A percentile compares a stretch with the other conserved stretches of the same genome.
Conservation (phyloP, 2,888 invertebrate species). For the Acanthococcus lagerstroemiae region DNA sequence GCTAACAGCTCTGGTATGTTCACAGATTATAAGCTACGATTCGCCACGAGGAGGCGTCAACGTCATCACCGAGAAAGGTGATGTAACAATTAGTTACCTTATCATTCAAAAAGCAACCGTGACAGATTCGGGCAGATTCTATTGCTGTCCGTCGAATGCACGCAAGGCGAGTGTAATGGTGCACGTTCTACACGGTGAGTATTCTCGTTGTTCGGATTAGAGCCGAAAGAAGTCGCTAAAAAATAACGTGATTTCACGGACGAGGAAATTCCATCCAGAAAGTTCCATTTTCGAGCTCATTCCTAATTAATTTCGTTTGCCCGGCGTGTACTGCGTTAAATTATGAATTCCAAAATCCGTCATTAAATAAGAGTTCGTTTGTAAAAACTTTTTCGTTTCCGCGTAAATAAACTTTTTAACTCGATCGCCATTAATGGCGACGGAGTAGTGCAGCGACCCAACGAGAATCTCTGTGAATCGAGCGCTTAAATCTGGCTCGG, state of each 20-base stretch:
- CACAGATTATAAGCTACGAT: conserved; percentile 81
- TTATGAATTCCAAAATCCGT: too few relatives aligned
- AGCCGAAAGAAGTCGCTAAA: neutral
- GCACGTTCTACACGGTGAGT: conserved; percentile 80
- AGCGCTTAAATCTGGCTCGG: too few relatives aligned
- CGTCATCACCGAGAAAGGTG: conserved; percentile 82
- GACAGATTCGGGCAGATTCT: conserved; percentile 81
- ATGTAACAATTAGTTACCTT: conserved; percentile 78
- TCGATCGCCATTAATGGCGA: too few relatives aligned
- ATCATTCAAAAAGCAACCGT: conserved; percentile 79
- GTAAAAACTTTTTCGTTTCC: too few relatives aligned
- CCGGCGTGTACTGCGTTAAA: too few relatives aligned
- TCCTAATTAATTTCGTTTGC: neutral
- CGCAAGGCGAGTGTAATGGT: conserved; percentile 81
- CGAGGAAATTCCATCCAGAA: neutral
- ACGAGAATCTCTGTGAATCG: too few relatives aligned
- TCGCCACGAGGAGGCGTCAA: conserved; percentile 78
- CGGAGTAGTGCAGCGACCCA: too few relatives aligned
- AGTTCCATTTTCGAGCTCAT: neutral
- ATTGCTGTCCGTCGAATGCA: conserved; percentile 84
- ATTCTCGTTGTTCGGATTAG: neutral
- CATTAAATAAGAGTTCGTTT: too few relatives aligned
- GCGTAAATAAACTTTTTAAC: too few relatives aligned
- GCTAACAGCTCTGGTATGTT: too few relatives aligned
- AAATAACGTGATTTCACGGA: neutral